These are phyloP conservation scores for Tachycineta bicolor DNA, from an alignment of 2,113 vertebrate genomes.

Conservation along the genomic window DNA sequence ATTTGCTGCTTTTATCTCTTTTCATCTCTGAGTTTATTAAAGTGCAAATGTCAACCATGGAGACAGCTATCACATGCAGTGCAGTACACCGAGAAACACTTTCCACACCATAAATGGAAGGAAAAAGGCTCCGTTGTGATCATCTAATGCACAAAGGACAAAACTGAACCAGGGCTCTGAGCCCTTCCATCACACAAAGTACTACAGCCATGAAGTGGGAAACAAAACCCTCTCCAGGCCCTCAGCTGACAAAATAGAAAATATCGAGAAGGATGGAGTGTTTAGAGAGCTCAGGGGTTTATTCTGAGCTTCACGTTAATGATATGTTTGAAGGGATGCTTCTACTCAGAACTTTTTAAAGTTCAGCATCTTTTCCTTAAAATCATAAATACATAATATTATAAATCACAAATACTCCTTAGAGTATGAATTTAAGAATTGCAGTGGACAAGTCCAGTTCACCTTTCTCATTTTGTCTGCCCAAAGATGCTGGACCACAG, in stretches of 20 bases:
- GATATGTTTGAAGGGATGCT: neutral
- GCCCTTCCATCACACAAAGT: neutral
- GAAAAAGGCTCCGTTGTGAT: conserved; percentile 28
- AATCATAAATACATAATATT: neutral
- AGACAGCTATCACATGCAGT: conserved; percentile 62
- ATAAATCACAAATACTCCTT: neutral
- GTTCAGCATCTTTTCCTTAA: neutral
- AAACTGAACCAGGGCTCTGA: conserved; percentile 64
- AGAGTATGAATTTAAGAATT: neutral
- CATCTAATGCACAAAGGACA: conserved; percentile 56
- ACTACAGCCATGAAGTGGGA: neutral
- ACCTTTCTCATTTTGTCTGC: neutral
- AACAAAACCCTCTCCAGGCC: neutral
- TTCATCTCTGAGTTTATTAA: conserved; percentile 66
- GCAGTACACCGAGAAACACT: conserved; percentile 34
- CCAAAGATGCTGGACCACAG: neutral
- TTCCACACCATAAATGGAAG: conserved; percentile 45
- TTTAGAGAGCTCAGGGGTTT: neutral
- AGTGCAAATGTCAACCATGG: conserved; percentile 66
- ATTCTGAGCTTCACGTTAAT: neutral
- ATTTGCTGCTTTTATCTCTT: conserved; percentile 22
- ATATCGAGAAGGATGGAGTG: neutral
- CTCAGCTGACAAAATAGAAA: neutral
- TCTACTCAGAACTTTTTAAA: neutral
- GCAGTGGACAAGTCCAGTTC: neutral